Evolutionary conservation across 2,797 vertebrate genomes (phyloP), one percentile per base, ranked within the genome.

Genomic region (Karalla daura): DNA sequence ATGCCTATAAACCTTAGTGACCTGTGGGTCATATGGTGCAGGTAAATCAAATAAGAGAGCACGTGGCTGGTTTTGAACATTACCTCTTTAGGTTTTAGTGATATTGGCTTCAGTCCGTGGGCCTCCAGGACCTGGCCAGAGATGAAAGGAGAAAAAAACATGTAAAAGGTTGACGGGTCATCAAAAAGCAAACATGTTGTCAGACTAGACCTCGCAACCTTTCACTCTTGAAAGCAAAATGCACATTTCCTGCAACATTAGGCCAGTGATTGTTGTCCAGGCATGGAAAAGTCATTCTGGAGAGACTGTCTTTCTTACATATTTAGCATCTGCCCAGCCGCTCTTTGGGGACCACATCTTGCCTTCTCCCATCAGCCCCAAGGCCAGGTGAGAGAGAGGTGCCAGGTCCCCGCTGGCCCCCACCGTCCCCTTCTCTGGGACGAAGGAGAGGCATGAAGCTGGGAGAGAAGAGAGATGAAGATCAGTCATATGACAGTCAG

Each of bases 311-410:
- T 24, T 6, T 53, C 96, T 95, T 95, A 99, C 98, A 2, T 98
- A 99, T 98, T 99, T 99, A 66, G 98, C 97, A 51, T 99, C 96
- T 17, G 98, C 98, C 98, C 98, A 99, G 53, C 98, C 98, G 20
- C 97, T 99, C 87, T 97, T 98, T 0, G 97, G 98, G 15, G 98
- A 99, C 98, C 98, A 99, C 98, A 99, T 99, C 92, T 96, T 98
- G 13, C 98, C 98, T 87, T 99, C 98, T 84, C 98, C 98, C 87
- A 97, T 98, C 50, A 99, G 89, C 47, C 98, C 98, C 33, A 99
- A 90, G n/a, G 97, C 96, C 68, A 99, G 94, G 85, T 99, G 98
- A 79, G 98, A 95, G 46, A 99, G 96, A 0, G 98, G 98, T 0
- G 98, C 97, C 17, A 99, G 94, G 80, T 99, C 98, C 88, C 98